phyloP scores from a whole-genome alignment of 2,113 vertebrate genomes.

The Sinocyclocheilus rhinocerous region DNA sequence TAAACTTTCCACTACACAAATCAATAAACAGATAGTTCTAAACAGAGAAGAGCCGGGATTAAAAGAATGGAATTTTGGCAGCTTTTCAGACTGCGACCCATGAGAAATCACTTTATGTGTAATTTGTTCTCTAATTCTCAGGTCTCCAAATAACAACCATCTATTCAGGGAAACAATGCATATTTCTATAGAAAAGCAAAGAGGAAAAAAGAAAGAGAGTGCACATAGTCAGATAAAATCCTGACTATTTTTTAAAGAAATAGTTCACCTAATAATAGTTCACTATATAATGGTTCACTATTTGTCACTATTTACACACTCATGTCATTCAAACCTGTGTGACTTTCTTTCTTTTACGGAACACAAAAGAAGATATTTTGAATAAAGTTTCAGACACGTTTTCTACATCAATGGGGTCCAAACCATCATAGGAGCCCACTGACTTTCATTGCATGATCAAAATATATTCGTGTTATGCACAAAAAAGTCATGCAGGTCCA shows the following conservation, averaged over 20 bases:
- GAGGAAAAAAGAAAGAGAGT: background rate
- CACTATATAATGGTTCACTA: too few relatives aligned
- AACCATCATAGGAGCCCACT: background rate
- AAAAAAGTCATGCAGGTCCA: background rate
- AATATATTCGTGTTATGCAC: background rate
- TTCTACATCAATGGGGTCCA: background rate
- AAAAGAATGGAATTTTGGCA: slow-evolving; percentile 39
- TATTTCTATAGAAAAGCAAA: background rate
- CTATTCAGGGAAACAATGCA: slow-evolving; percentile 25
- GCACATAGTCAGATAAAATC: background rate
- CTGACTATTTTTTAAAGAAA: background rate
- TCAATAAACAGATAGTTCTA: slow-evolving; percentile 48
- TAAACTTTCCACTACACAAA: slow-evolving; percentile 42
- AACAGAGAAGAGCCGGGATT: slow-evolving; percentile 19
- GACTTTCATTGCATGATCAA: background rate
- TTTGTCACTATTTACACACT: background rate
- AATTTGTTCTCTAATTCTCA: slow-evolving; percentile 22
- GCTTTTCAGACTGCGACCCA: slow-evolving; percentile 15
- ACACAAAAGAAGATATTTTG: background rate
- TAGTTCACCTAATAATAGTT: background rate
- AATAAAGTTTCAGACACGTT: background rate
- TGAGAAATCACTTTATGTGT: slow-evolving; percentile 27
- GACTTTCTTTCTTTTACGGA: background rate
- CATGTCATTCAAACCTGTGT: background rate
- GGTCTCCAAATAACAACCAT: slow-evolving; percentile 3